Evolutionary conservation across 2,113 vertebrate species (phyloP), one percentile per base, ranked within the genome.

Genomic region (Perognathus longimembris): DNA sequence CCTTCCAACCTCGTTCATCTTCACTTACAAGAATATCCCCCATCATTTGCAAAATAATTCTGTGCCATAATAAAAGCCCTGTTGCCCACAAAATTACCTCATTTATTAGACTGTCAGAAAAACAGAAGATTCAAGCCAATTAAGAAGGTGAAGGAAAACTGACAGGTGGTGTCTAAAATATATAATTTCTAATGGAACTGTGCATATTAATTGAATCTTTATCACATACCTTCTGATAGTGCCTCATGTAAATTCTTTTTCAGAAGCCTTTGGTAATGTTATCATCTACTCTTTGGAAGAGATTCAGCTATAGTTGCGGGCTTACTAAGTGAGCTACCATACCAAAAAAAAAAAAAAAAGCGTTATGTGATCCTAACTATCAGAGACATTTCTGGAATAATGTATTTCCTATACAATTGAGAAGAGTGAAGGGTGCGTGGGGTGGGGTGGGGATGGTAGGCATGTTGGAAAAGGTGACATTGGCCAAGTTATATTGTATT

Each of bases 121-220:
- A 90, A 54, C 73, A 88, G 83, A 50, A 11, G 91, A 42, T 22
- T 21, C 17, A 92, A 89, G 3, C 24, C 89, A 91, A 79, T 32
- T 11, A 26, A 90, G 42, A 88, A 0, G 1, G 11, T 90, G 7
- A 91, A 61, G 7, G 28, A 32, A 87, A 91, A 50, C 5, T 63
- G 24, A 92, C 5, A 69, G 1, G 15, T 20, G 50, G 1, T 40
- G 10, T 28, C 30, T 59, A 85, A 38, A 92, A 28, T 50, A 12
- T 18, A 1, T 7, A 7, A 54, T 50, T 54, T 80, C 40, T 81
- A 34, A 78, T 42, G 17, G 7, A 87, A 14, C 8, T 69, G 73
- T 79, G 83, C 59, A 90, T 50, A 70, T 74, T 69, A 59, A 81
- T 42, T 57, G 9, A 89, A 38, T 73, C 79, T 83, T 89, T 8